Base-by-base conservation (phyloP, 2,888 invertebrate genomes). In the Erebia aethiops region DNA sequence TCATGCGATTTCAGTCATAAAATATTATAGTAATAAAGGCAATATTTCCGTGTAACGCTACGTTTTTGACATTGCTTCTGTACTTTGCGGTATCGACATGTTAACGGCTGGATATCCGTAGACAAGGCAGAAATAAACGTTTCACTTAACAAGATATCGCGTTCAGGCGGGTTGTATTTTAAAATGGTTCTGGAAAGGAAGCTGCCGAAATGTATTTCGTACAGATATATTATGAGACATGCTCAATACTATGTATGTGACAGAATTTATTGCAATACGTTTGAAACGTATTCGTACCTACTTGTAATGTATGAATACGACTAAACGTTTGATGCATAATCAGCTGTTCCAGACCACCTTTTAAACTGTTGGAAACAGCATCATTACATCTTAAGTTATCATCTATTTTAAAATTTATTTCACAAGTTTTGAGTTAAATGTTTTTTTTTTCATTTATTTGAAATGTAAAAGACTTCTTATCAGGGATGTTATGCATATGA, bases 131-230 rank as follows among this genome's bases (percentile, higher is more conserved):
- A 74, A 74, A 74, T 71, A 71, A 74, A 70, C 73, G 71, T 75
- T 76, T 76, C 75, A 74, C 73, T 74, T 76, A 74, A 73, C 73
- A 73, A 72, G 74, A 73, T 71, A 77, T 79, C 71, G 73, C 66
- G 73, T 69, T 73, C 71, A 67, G 69, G 71, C 71, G 69, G 66
- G 73, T 58, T 60, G 69, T 73, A 73, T 73, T 71, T 73, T 73
- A 73, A 73, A 73, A 67, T 46, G 63, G 65, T 66, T 73, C 71
- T 52, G 68, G 51, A 66, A 57, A 66, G 73, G 71, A 73, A 73
- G 71, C 70, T 71, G 73, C 61, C 66, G 65, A 71, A 73, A 70
- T 70, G 71, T 73, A 66, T 73, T 73, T 73, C 68, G 67, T 54
- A 70, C 41, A 64, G 70, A 73, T 72, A 70, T 67, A 60, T 67